Conservation (phyloP, 2,797 vertebrate genomes). For the Bucorvus abyssinicus region DNA sequence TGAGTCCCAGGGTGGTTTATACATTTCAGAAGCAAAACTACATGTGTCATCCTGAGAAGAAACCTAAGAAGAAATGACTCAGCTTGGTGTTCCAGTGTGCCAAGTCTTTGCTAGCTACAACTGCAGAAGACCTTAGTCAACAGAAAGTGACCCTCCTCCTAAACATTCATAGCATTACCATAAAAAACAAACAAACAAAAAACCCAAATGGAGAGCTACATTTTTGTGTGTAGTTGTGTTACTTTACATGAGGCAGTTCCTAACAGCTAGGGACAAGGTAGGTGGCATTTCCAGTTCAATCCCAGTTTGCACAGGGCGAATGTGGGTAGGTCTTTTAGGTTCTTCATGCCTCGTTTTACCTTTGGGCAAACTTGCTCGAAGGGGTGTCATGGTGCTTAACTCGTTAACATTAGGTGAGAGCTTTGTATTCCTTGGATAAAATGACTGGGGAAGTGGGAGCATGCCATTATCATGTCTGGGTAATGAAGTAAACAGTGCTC, state of each 20-base stretch:
- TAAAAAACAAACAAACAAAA: background rate
- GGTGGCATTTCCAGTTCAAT: background rate
- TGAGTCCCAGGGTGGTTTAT: background rate
- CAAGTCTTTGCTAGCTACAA: background rate
- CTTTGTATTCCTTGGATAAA: background rate
- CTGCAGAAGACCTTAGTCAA: background rate
- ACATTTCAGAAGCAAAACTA: conserved; percentile 14
- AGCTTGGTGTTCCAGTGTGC: background rate
- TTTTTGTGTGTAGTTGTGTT: background rate
- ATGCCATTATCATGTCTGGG: background rate
- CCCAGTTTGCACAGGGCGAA: background rate
- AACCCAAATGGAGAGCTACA: rapidly evolving
- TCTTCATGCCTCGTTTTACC: background rate
- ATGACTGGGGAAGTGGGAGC: background rate
- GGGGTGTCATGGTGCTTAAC: background rate
- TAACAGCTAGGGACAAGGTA: background rate
- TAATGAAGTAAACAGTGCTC: conserved; percentile 11
- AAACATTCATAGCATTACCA: background rate
- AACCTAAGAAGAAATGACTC: conserved; percentile 4
- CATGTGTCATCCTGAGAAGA: background rate
- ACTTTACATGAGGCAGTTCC: background rate
- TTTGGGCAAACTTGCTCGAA: background rate
- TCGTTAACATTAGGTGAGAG: background rate
- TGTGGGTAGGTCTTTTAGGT: background rate
- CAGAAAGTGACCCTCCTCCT: background rate